phyloP scores from a whole-genome alignment of 2,797 vertebrate species.

The Hypotaenidia okinawae region DNA sequence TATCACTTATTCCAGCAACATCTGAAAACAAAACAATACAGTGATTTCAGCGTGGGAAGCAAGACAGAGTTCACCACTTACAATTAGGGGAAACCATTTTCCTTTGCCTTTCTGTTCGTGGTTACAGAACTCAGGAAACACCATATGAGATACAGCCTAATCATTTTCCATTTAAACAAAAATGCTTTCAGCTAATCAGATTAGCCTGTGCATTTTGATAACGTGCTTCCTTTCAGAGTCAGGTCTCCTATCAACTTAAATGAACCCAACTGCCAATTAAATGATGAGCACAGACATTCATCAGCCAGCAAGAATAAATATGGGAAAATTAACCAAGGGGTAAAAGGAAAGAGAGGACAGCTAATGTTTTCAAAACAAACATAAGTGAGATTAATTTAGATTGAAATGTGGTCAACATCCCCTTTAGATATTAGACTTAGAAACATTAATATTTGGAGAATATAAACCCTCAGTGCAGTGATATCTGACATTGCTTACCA shows the following conservation, averaged over 20 bases:
- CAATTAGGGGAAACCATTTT: not conserved
- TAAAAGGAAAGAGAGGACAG: not conserved
- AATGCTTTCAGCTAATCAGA: slow-evolving; percentile 14
- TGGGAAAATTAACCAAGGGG: not conserved
- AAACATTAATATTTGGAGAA: not conserved
- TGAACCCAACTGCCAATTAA: slow-evolving; percentile 22
- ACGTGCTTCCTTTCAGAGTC: not conserved
- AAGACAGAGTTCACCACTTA: not conserved
- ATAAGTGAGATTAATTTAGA: slow-evolving; percentile 6
- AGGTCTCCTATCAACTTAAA: slow-evolving; percentile 19
- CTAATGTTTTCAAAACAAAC: slow-evolving; percentile 13
- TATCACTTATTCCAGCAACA: not conserved
- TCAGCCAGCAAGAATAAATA: slow-evolving; percentile 1
- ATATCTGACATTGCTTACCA: not conserved
- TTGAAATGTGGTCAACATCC: not conserved
- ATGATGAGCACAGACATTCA: not conserved
- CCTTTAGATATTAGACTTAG: not conserved
- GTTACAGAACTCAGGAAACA: not conserved
- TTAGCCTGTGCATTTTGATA: slow-evolving; percentile 24
- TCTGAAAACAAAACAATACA: not conserved
- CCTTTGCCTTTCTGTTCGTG: not conserved
- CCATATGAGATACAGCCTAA: not conserved
- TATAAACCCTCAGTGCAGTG: not conserved
- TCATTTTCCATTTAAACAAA: not conserved
- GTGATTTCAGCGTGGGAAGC: not conserved